Evolutionary conservation across 2,797 vertebrate genomes (phyloP).

Genomic region (Tapera naevia): DNA sequence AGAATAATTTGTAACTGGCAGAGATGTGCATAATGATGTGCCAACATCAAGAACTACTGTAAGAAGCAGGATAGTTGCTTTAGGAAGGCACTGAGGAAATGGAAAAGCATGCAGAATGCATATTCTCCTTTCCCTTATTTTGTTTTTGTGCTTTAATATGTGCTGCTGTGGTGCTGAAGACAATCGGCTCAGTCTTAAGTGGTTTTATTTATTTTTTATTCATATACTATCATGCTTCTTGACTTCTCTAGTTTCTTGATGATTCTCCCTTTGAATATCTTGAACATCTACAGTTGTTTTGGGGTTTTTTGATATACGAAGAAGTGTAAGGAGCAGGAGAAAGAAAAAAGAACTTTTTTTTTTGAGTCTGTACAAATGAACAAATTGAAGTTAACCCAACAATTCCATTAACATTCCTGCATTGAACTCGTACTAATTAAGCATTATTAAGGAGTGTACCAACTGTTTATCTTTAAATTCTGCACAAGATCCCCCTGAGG

Average conservation of each 20-base stretch:
- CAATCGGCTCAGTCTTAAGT: not conserved
- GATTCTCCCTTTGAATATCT: not conserved
- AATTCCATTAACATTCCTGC: not conserved
- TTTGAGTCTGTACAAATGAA: not conserved
- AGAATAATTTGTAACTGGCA: not conserved
- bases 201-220: not conserved
- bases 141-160: not conserved
- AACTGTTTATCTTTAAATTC: not conserved
- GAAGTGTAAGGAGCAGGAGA: not conserved
- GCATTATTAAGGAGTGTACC: not conserved
- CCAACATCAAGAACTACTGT: not conserved
- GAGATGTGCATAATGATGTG: not conserved
- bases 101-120: not conserved
- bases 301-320: fast-evolving
- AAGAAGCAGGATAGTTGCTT: not conserved
- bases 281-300: not conserved
- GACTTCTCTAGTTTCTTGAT: not conserved
- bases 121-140: not conserved
- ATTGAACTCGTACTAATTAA: not conserved
- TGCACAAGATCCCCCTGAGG: not conserved
- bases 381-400: not conserved
- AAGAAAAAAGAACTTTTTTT: not conserved
- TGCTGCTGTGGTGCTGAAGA: not conserved
- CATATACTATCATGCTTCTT: not conserved
- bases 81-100: not conserved